Conservation (phyloP, 2,888 invertebrate species). For the Sipha maydis region DNA sequence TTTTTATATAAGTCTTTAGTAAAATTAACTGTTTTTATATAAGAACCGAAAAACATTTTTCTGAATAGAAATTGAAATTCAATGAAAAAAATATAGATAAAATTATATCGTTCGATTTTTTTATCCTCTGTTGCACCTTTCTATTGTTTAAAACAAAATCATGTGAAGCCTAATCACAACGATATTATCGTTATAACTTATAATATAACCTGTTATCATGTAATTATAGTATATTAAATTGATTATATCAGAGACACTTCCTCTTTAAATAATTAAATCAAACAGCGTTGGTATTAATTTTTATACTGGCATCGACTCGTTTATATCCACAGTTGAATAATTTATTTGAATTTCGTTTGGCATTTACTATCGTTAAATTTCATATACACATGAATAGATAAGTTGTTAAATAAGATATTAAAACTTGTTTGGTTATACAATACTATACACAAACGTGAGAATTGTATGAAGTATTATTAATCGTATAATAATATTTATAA, state of each 20-base stretch:
- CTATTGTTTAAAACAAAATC: background rate
- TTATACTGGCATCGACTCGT: background rate
- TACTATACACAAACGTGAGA: background rate
- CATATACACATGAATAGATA: background rate
- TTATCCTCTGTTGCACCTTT: background rate
- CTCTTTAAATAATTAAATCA: background rate
- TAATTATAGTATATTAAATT: background rate
- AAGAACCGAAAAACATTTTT: background rate
- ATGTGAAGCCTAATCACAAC: background rate
- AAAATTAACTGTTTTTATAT: background rate
- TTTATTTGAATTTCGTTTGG: background rate
- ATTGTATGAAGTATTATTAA: too few species aligned
- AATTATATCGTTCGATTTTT: background rate
- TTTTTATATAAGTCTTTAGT: too few species aligned
- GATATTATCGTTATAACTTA: background rate
- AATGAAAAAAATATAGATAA: background rate
- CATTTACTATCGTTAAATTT: background rate
- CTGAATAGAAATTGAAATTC: background rate
- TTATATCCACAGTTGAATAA: conserved; percentile 7
- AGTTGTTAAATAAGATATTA: background rate
- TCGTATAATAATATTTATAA: background rate
- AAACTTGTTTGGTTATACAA: background rate
- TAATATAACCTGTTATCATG: background rate
- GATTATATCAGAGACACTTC: background rate
- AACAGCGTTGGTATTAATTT: background rate